These are phyloP conservation scores for Folsomia candida DNA, from an alignment of 2,888 invertebrate genomes.

Conservation along the genomic window DNA sequence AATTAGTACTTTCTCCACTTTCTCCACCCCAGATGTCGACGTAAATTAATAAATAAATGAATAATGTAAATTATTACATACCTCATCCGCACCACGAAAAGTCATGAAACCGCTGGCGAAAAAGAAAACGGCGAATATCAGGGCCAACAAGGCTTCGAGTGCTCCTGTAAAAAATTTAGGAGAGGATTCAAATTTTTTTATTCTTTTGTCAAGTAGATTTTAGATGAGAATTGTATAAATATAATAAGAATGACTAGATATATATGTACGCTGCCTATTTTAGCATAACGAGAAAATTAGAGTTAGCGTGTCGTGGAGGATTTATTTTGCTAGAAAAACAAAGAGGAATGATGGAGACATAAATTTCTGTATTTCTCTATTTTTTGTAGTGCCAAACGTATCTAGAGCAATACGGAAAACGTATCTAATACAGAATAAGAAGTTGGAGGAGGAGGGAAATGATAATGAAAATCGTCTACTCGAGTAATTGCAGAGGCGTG, in stretches of 20 bases:
- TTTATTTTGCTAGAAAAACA: neutral
- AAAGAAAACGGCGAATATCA: slow-evolving; percentile 40
- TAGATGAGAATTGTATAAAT: too few species aligned
- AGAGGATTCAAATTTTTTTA: neutral
- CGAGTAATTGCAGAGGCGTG: neutral
- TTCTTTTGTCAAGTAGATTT: too few species aligned
- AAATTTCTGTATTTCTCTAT: slow-evolving; percentile 3
- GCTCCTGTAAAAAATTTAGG: neutral
- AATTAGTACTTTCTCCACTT: too few species aligned
- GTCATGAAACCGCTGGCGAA: slow-evolving; percentile 46
- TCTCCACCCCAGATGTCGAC: too few species aligned
- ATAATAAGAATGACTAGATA: too few species aligned
- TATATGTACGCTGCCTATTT: too few species aligned
- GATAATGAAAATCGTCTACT: neutral
- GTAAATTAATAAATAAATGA: too few species aligned
- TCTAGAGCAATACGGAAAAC: too few species aligned
- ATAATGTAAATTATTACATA: too few species aligned
- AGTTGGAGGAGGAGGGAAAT: slow-evolving; percentile 6
- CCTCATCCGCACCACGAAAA: slow-evolving; percentile 44
- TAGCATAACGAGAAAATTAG: too few species aligned
- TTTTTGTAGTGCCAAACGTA: neutral
- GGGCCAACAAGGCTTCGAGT: slow-evolving; percentile 30
- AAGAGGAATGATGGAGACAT: slow-evolving; percentile 15
- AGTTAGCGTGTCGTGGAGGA: too few species aligned
- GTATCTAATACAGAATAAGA: too few species aligned